phyloP scores from a whole-genome alignment of 2,113 vertebrate genomes.

The Rhombomys opimus region DNA sequence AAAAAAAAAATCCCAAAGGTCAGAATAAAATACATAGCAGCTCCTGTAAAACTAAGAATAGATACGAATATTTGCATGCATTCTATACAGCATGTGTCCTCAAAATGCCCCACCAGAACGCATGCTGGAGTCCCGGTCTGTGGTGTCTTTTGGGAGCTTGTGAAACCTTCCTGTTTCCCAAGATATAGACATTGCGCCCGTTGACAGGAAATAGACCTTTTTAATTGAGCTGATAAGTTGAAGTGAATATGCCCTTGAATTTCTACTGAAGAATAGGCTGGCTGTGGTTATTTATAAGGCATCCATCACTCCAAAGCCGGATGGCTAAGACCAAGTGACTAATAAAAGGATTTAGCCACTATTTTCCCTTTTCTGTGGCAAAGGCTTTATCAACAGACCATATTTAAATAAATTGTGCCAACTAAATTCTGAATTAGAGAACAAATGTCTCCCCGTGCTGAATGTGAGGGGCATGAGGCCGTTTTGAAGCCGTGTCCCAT shows the following conservation, averaged over 20 bases:
- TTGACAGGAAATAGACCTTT: conserved; percentile 84
- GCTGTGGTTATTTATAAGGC: conserved; percentile 85
- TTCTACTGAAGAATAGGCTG: conserved; percentile 83
- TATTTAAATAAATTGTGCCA: conserved; percentile 84
- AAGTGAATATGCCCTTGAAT: conserved; percentile 86
- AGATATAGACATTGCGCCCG: conserved; percentile 83
- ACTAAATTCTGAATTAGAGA: conserved; percentile 82
- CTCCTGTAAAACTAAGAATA: conserved; percentile 24
- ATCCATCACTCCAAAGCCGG: conserved; percentile 80
- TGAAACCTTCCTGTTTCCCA: conserved; percentile 80
- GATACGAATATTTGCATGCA: conserved; percentile 20
- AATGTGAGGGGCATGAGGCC: conserved; percentile 70
- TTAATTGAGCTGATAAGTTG: conserved; percentile 86
- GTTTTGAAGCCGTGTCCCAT: conserved; percentile 73
- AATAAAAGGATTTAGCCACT: conserved; percentile 83
- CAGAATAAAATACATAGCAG: conserved; percentile 68
- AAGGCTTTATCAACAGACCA: conserved; percentile 84
- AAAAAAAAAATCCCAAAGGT: conserved; percentile 67
- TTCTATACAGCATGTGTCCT: conserved; percentile 64
- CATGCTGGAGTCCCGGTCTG: conserved; percentile 69
- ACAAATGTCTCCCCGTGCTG: conserved; percentile 56
- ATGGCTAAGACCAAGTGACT: conserved; percentile 47
- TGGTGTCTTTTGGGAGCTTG: conserved; percentile 79
- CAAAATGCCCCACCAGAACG: conserved; percentile 56
- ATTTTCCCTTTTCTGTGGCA: conserved; percentile 80